Evolutionary conservation across 1,140 invertebrate genomes (phyloP).

Genomic region (Drosophila micromelanica): DNA sequence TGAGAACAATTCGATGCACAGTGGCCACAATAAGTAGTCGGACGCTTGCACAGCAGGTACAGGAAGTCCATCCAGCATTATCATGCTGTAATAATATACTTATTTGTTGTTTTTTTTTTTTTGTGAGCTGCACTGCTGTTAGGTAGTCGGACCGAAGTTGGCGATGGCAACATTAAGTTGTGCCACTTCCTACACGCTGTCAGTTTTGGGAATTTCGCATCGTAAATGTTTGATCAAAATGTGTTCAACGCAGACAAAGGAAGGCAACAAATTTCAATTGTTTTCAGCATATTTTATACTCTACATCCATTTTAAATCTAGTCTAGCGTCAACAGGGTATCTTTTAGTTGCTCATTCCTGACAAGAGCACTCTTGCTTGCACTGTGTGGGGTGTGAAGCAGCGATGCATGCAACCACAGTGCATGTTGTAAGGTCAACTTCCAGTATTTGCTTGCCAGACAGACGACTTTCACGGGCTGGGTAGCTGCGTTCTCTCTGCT

Average conservation of each 20-base stretch:
- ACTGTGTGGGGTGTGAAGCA: slow-evolving; percentile 2
- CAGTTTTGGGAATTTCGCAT: background rate
- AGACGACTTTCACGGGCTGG: background rate
- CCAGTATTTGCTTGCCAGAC: slow-evolving; percentile 1
- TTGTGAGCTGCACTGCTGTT: background rate
- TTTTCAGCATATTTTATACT: background rate
- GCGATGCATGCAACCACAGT: slow-evolving; percentile 14
- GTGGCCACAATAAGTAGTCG: slow-evolving; percentile 34
- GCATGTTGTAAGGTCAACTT: slow-evolving; percentile 3
- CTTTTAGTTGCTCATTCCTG: background rate
- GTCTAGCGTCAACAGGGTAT: background rate
- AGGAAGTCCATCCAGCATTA: slow-evolving; percentile 38
- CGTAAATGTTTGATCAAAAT: background rate
- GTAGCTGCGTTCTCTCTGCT: slow-evolving; percentile 1
- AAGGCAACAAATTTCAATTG: background rate
- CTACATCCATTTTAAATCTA: no score
- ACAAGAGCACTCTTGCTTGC: background rate
- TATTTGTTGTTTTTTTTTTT: slow-evolving; percentile 10
- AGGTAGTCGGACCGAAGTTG: background rate
- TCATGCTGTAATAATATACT: slow-evolving; percentile 40
- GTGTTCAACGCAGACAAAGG: background rate
- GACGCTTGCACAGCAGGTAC: slow-evolving; percentile 7
- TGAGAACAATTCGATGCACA: slow-evolving; percentile 22
- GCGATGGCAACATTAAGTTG: background rate
- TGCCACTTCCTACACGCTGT: slow-evolving; percentile 6